Evolutionary conservation across 2,113 vertebrate genomes (phyloP).

Genomic region (Saccopteryx bilineata): DNA sequence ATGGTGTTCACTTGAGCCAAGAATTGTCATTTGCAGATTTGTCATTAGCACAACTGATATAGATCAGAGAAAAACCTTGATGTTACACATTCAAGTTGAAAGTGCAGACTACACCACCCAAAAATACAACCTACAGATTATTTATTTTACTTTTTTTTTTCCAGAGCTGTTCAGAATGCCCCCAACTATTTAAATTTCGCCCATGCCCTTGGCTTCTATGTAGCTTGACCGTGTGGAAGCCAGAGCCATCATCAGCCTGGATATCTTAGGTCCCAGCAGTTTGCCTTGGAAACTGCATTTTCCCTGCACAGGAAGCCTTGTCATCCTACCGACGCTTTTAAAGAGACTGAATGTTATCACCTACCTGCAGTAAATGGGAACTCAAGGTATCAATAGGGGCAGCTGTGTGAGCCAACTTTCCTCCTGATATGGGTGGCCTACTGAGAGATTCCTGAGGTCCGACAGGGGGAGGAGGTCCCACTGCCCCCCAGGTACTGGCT

Average conservation of each 20-base stretch:
- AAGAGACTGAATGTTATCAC: conserved; percentile 79
- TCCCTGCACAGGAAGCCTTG: conserved; percentile 73
- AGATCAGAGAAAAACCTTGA: conserved; percentile 3
- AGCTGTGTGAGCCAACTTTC: conserved; percentile 36
- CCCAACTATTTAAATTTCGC: not conserved
- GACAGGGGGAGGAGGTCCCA: not conserved
- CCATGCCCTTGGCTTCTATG: not conserved
- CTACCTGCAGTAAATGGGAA: conserved; percentile 80
- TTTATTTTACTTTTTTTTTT: conserved; percentile 24
- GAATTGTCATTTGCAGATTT: conserved; percentile 16
- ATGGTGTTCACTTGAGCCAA: not conserved
- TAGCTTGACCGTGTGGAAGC: not conserved
- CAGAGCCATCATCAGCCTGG: conserved; percentile 46
- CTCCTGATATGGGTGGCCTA: not conserved
- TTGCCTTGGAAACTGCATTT: conserved; percentile 82
- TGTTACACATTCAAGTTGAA: conserved; percentile 30
- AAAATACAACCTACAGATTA: conserved; percentile 17
- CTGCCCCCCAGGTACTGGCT: conserved; percentile 14
- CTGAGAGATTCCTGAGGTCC: conserved; percentile 33
- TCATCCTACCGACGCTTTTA: conserved; percentile 71
- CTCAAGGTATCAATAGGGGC: conserved; percentile 58
- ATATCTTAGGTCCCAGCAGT: conserved; percentile 79
- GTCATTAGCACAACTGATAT: not conserved
- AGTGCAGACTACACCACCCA: not conserved
- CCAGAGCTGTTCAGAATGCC: not conserved